phyloP scores from a whole-genome alignment of 1,140 invertebrate genomes.

The Drosophila sucinea region DNA sequence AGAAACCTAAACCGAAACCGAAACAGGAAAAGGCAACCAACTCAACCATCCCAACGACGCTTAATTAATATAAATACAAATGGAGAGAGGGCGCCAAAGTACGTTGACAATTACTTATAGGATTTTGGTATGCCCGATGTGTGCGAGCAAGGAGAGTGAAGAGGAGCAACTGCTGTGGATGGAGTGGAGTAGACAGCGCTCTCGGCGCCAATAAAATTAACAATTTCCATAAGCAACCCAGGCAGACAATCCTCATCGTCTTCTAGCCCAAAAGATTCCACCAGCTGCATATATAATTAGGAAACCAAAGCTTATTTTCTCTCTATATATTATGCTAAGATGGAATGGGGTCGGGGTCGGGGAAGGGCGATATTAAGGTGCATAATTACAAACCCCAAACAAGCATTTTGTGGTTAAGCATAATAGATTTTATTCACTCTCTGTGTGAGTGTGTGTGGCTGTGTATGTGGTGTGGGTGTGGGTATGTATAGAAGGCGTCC shows the following conservation, averaged over 20 bases:
- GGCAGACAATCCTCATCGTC: constrained; percentile 6
- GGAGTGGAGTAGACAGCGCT: constrained; percentile 54
- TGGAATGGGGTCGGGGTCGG: background rate
- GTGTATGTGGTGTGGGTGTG: constrained; percentile 18
- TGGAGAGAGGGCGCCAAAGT: constrained; percentile 60
- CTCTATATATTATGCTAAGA: constrained; percentile 7
- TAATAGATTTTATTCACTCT: constrained; percentile 79
- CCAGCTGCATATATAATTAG: constrained; percentile 73
- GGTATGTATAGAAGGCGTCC: background rate
- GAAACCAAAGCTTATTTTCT: constrained; percentile 30
- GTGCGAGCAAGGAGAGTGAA: constrained; percentile 17
- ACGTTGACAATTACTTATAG: constrained; percentile 79
- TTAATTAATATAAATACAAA: constrained; percentile 80
- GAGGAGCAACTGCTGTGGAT: constrained; percentile 1
- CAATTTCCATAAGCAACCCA: constrained; percentile 65
- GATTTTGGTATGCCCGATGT: constrained; percentile 69
- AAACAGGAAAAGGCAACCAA: constrained; percentile 49
- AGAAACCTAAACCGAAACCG: constrained; percentile 34
- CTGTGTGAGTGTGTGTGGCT: background rate
- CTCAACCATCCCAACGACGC: constrained; percentile 67
- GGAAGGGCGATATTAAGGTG: constrained; percentile 60
- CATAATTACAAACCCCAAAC: constrained; percentile 79
- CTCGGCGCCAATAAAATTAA: constrained; percentile 78
- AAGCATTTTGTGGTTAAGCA: constrained; percentile 75
- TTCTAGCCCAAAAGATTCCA: constrained; percentile 46